Percentiles rank a stretch among this genome's conserved stretches.
Conservation (phyloP, 2,888 invertebrate genomes). For the Drosophila mimetica region DNA sequence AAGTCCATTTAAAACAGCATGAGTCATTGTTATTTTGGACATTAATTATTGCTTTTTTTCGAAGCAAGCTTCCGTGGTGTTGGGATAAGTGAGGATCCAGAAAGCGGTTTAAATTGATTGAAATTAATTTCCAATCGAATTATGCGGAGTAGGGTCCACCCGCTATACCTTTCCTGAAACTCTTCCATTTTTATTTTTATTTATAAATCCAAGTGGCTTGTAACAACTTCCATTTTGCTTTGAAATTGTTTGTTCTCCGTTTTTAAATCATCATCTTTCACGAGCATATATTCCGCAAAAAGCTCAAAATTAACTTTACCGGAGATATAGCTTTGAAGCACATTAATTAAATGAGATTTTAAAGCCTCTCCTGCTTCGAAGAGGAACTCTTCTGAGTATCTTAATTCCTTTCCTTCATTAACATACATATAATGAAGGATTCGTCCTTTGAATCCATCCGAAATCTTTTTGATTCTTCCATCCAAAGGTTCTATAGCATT, state of each 20-base stretch:
- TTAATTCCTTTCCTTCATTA: not conserved
- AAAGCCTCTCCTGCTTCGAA: not conserved
- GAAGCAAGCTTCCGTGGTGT: too few relatives aligned
- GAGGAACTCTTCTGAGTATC: not conserved
- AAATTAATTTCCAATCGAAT: too few relatives aligned
- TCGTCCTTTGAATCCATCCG: not conserved
- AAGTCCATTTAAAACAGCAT: too few relatives aligned
- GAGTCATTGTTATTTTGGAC: too few relatives aligned
- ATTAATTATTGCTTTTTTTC: too few relatives aligned
- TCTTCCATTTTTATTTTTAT: not conserved
- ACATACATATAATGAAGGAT: not conserved
- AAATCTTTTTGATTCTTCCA: not conserved
- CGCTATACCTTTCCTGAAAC: too few relatives aligned
- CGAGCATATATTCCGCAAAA: not conserved
- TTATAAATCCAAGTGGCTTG: not conserved
- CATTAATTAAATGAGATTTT: not conserved
- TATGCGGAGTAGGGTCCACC: too few relatives aligned
- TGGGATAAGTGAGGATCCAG: too few relatives aligned
- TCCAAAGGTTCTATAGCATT: not conserved
- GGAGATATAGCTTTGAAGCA: not conserved
- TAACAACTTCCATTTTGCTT: not conserved
- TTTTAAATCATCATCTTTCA: not conserved
- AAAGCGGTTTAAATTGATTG: too few relatives aligned
- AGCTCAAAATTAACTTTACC: not conserved
- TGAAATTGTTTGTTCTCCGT: too few relatives aligned